Base-by-base conservation (phyloP, 2,797 vertebrate genomes). In the Parauchenoglanis ngamensis region DNA sequence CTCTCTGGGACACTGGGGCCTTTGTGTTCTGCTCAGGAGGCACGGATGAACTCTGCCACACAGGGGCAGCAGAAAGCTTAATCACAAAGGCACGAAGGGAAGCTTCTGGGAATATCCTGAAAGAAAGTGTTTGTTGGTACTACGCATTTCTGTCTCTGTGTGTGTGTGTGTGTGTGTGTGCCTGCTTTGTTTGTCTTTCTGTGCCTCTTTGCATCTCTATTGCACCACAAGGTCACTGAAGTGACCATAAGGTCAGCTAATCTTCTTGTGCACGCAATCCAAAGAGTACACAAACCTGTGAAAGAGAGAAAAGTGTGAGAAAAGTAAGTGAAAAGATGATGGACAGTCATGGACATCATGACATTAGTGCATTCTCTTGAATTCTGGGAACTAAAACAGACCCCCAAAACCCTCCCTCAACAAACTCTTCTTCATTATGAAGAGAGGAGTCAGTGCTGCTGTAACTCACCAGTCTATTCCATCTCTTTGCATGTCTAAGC, bases 221-320 rank as follows among this genome's bases (percentile, higher is more conserved):
- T 83, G 78, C 54, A 67, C 80, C 91, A 91, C 92, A 87, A 94
- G 94, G 94, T 91, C 92, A 91, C 90, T 52, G 87, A 93, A 94
- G 95, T 93, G 94, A 93, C 94, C 93, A 88, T 86, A 91, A 94
- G 96, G 96, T 95, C 95, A 95, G 63, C 95, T 95, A 97, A 97
- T 96, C 96, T 95, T 93, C 94, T 92, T 92, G 95, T 92, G 93
- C 88, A 70, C 92, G 90, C 95, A 95, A 95, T 94, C 96, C 95
- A 92, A 95, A 94, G 94, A 89, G 94, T 93, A 95, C 95, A 96
- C 88, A 96, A 87, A 25, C 90, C 86, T 88, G 91, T 93, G 93
- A 93, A 96, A 93, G 91, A 91, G 92, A 92, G 91, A 88, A 92
- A 92, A 94, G 92, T 85, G 88, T 65, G 67, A 89, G 88, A 89